Percentiles rank a stretch among this genome's conserved stretches.
Evolutionary conservation across 2,888 invertebrate genomes (phyloP).

Genomic region (Aleiodes testaceus): DNA sequence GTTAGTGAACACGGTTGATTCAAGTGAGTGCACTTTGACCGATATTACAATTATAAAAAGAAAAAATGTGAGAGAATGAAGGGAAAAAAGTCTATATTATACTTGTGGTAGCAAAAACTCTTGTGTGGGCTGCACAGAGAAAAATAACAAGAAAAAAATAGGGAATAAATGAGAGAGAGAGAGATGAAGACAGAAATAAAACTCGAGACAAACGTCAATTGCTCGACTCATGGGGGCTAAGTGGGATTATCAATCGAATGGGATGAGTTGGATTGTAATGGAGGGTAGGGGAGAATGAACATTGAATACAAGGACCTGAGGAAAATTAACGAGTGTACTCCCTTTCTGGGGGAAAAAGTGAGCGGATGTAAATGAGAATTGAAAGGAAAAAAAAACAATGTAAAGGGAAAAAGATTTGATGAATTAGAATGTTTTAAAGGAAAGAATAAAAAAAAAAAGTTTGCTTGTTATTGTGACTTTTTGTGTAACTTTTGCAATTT

Average conservation of each 20-base stretch:
- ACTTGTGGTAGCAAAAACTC: background rate
- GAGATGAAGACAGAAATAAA: constrained; percentile 6
- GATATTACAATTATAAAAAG: background rate
- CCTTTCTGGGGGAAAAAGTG: background rate
- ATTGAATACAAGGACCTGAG: constrained; percentile 27
- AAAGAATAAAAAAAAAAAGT: background rate
- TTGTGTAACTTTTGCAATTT: constrained; percentile 7
- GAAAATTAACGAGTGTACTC: constrained; percentile 28
- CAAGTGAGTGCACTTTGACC: constrained; percentile 17
- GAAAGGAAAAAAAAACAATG: background rate
- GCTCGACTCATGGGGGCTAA: constrained; percentile 10
- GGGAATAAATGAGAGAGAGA: constrained; percentile 5
- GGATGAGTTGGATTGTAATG: constrained; percentile 26
- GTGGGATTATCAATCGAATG: constrained; percentile 36
- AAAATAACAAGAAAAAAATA: background rate
- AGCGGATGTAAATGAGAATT: background rate
- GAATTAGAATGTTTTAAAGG: background rate
- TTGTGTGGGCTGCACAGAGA: constrained; percentile 1
- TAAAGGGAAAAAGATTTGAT: background rate
- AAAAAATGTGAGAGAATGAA: background rate
- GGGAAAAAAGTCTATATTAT: background rate
- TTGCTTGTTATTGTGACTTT: background rate
- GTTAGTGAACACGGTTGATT: background rate
- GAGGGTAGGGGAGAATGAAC: constrained; percentile 4
- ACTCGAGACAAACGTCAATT: constrained; percentile 22